Percentiles rank a stretch among this genome's conserved stretches.
phyloP scores from a whole-genome alignment of 2,113 vertebrate species.

The Laticauda colubrina region DNA sequence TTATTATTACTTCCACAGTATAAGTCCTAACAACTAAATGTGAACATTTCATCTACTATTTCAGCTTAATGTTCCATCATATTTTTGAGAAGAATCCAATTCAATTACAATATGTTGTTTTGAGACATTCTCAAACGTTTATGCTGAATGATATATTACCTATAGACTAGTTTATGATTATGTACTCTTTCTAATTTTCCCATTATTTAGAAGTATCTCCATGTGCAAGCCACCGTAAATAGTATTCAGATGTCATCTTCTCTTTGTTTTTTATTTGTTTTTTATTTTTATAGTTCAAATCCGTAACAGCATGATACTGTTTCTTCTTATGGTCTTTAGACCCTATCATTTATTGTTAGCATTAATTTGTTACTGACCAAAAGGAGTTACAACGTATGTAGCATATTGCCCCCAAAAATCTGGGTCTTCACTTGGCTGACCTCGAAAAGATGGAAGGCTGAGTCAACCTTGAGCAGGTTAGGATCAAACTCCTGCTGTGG shows the following conservation, averaged over 20 bases:
- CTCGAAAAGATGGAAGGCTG: not conserved
- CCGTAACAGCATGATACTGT: not conserved
- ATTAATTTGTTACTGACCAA: not conserved
- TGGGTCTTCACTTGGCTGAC: not conserved
- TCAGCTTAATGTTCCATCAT: not conserved
- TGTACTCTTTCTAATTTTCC: not conserved
- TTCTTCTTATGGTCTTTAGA: not conserved
- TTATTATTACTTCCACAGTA: not conserved
- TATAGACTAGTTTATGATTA: not conserved
- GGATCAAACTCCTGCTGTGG: not conserved
- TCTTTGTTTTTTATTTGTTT: not conserved
- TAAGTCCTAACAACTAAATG: not conserved
- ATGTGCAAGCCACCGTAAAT: not conserved
- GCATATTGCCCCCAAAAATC: not conserved
- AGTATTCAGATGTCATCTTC: not conserved
- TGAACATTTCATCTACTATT: not conserved
- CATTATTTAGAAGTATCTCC: not conserved
- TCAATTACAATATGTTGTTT: not conserved
- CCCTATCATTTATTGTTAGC: not conserved
- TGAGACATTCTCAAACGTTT: not conserved
- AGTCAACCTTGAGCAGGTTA: not conserved
- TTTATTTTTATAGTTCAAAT: not conserved
- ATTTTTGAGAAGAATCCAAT: not conserved
- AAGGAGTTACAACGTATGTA: not conserved
- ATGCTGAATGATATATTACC: not conserved